A percentile compares a stretch with the other conserved stretches of the same genome.
phyloP scores from a whole-genome alignment of 2,797 vertebrate genomes.

The Pseudotriccus pelzelni region DNA sequence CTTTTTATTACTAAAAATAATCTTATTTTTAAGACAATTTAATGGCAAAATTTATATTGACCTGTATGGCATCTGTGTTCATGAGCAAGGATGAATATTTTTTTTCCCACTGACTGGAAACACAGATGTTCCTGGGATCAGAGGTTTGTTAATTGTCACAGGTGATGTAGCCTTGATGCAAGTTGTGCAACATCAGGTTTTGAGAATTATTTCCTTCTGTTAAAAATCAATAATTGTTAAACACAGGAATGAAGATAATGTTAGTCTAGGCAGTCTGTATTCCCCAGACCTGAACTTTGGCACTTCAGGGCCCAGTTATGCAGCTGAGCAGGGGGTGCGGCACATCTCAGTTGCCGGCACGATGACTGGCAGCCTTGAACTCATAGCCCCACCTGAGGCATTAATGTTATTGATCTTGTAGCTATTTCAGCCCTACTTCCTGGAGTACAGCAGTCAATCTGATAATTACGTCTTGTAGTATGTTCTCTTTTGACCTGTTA shows the following conservation, averaged over 20 bases:
- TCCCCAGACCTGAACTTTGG: neutral
- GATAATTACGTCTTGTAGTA: neutral
- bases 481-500: neutral
- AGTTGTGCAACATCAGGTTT: neutral
- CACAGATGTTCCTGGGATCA: neutral
- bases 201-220: neutral
- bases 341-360: neutral
- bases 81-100: rapidly evolving
- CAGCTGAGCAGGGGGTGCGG: neutral
- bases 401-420: neutral
- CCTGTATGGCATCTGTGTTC: neutral
- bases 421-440: neutral
- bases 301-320: neutral
- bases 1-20: neutral
- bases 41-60: neutral
- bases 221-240: neutral
- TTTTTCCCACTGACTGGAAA: neutral
- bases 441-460: neutral
- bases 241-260: neutral
- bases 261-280: neutral
- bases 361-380: neutral
- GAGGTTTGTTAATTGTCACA: neutral
- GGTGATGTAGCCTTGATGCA: neutral
- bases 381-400: neutral
- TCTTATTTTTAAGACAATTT: neutral